Evolutionary conservation across 1,140 invertebrate genomes (phyloP), one percentile per base, ranked within the genome.

Genomic region (Drosophila paulistorum): DNA sequence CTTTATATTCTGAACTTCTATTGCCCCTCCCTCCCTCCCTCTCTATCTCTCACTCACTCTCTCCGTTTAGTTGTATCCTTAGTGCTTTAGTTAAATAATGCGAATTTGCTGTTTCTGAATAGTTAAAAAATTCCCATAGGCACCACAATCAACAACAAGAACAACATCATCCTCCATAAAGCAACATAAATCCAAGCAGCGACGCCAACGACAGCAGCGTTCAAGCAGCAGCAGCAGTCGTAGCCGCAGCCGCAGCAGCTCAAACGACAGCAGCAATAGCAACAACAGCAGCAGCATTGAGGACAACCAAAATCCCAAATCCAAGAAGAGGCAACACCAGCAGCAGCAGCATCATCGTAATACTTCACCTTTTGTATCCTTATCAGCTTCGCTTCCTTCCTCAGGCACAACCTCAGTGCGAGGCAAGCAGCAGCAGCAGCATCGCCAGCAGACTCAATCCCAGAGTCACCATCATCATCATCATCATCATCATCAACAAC

Each of bases 21-120:
- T 17, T 30, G 3, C 30, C 30, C 7, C 0, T 30, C 6, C 6
- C 30, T 30, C 0, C 1, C 30, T 54, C 26, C 20, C 39, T 17
- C 17, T 17, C 42, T 55, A 37, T 55, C 14, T 35, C n/a, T 41
- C 37, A 3, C 14, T 62, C 48, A 48, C 17, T 26, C n/a, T 65
- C 63, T 74, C 13, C 66, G 68, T 70, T 66, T 79, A 81, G 77
- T 71, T 85, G 81, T 85, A 71, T 61, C 35, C 45, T 51, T 85
- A 90, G 85, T 85, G 77, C 72, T 89, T 81, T 90, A 84, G 81
- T 83, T 70, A 82, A 91, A 91, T 91, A 91, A 91, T 90, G 69
- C 74, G 84, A 85, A 90, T 91, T 91, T 91, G 90, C 90, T 91
- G 90, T 91, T 91, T 91, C 90, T 91, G 90, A 91, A 91, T 91